Evolutionary conservation across 2,888 invertebrate genomes (phyloP).

Genomic region (Candidula unifasciata): DNA sequence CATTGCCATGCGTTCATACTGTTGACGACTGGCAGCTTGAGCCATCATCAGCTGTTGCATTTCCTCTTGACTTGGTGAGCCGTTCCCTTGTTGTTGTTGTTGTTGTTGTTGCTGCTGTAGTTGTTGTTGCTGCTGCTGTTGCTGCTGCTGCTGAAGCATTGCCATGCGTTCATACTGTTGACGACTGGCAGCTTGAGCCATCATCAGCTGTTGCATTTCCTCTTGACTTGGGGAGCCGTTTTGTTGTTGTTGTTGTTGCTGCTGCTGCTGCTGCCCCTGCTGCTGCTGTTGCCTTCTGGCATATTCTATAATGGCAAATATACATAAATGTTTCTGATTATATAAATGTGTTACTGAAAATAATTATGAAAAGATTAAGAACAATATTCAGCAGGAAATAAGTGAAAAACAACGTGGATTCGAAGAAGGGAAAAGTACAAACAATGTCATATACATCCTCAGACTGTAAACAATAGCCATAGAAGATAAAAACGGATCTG

Average conservation of each 20-base stretch:
- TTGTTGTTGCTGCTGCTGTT: too few relatives aligned
- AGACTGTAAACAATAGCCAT: too few relatives aligned
- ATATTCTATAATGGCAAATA: not conserved
- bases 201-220: not conserved
- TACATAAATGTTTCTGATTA: too few relatives aligned
- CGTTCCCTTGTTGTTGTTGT: not conserved
- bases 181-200: not conserved
- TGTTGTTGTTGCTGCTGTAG: too few relatives aligned
- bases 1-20: slow-evolving; percentile 11
- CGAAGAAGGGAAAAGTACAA: too few relatives aligned
- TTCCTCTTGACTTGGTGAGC: not conserved
- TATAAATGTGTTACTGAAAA: too few relatives aligned
- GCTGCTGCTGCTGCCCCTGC: not conserved
- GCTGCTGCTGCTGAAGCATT: not conserved
- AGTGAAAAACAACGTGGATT: too few relatives aligned
- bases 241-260: not conserved
- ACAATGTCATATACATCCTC: too few relatives aligned
- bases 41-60: not conserved
- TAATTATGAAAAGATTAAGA: too few relatives aligned
- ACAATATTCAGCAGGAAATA: too few relatives aligned
- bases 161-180: slow-evolving; percentile 9
- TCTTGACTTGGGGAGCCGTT: not conserved
- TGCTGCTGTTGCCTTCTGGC: slow-evolving; percentile 4
- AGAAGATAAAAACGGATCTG: too few relatives aligned
- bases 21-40: not conserved